Conservation (phyloP, 2,888 invertebrate genomes). For the Drosophila lutescens region DNA sequence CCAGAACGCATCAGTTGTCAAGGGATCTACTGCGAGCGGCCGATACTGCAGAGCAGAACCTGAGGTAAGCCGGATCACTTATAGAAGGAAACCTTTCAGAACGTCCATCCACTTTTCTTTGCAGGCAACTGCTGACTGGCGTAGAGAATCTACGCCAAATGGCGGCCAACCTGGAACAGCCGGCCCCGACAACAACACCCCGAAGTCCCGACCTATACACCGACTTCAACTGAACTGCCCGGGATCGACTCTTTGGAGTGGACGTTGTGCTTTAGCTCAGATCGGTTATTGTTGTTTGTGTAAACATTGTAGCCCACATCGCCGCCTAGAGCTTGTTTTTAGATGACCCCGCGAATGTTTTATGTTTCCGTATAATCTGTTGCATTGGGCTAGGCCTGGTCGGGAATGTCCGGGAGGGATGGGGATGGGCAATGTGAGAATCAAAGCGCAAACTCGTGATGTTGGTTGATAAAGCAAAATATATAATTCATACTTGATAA, state of each 20-base stretch:
- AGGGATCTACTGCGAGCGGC: slow-evolving; percentile 87
- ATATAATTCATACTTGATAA: slow-evolving; percentile 38
- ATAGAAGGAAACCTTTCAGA: too few relatives aligned
- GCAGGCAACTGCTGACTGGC: slow-evolving; percentile 88
- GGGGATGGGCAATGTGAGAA: slow-evolving; percentile 39
- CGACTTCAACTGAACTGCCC: slow-evolving; percentile 62
- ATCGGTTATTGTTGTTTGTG: slow-evolving; percentile 44
- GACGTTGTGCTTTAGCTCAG: slow-evolving; percentile 22
- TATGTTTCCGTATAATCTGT: slow-evolving; percentile 35
- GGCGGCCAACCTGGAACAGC: slow-evolving; percentile 87
- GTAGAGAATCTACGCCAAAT: slow-evolving; percentile 88
- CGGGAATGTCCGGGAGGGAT: slow-evolving; percentile 14
- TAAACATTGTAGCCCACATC: slow-evolving; percentile 36
- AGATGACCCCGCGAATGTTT: slow-evolving; percentile 17
- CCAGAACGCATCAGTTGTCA: slow-evolving; percentile 85
- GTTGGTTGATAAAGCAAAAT: slow-evolving; percentile 59
- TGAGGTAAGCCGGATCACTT: slow-evolving; percentile 85
- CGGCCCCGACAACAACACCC: slow-evolving; percentile 47
- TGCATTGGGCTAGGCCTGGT: slow-evolving; percentile 36
- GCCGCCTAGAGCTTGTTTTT: slow-evolving; percentile 64
- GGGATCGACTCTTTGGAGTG: slow-evolving; percentile 3
- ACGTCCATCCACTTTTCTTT: slow-evolving; percentile 17
- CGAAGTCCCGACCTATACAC: slow-evolving; percentile 77
- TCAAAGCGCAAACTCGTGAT: slow-evolving; percentile 74
- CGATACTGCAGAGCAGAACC: slow-evolving; percentile 87